Percentiles rank a stretch among this genome's conserved stretches.
Conservation (phyloP, 2,888 invertebrate species). For the Cristatella mucedo region DNA sequence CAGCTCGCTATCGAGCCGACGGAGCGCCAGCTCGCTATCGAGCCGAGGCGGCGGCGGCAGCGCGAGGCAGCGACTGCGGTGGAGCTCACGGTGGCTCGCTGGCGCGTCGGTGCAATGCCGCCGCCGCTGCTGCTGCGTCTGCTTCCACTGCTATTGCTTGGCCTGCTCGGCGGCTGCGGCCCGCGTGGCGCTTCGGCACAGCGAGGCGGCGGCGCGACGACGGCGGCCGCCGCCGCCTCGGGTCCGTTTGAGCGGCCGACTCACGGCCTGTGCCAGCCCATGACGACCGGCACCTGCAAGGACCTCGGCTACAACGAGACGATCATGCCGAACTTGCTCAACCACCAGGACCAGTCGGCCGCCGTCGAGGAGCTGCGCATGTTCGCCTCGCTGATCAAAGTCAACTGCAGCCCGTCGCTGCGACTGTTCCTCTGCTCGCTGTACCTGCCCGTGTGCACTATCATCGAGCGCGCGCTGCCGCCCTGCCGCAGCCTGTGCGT, state of each 20-base stretch:
- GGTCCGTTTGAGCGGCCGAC: slow-evolving; percentile 47
- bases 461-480: slow-evolving; percentile 69
- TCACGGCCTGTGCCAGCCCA: slow-evolving; percentile 80
- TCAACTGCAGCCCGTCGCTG: slow-evolving; percentile 79
- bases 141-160: too few species aligned
- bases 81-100: too few species aligned
- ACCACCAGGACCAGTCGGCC: slow-evolving; percentile 77
- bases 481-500: slow-evolving; percentile 79
- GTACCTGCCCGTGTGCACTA: slow-evolving; percentile 88
- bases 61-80: too few species aligned
- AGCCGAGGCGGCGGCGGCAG: too few species aligned
- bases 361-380: slow-evolving; percentile 81
- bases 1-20: too few species aligned
- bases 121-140: too few species aligned
- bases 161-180: too few species aligned
- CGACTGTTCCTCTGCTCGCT: slow-evolving; percentile 88
- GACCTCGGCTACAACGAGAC: slow-evolving; percentile 86
- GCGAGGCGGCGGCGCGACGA: too few species aligned
- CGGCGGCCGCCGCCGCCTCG: too few species aligned
- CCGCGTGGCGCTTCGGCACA: too few species aligned
- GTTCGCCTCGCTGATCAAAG: slow-evolving; percentile 80
- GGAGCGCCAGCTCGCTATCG: too few species aligned
- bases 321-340: slow-evolving; percentile 79
- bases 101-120: too few species aligned
- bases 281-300: slow-evolving; percentile 76